Base-by-base conservation (phyloP, 2,888 invertebrate genomes). In the Villa cingulata region DNA sequence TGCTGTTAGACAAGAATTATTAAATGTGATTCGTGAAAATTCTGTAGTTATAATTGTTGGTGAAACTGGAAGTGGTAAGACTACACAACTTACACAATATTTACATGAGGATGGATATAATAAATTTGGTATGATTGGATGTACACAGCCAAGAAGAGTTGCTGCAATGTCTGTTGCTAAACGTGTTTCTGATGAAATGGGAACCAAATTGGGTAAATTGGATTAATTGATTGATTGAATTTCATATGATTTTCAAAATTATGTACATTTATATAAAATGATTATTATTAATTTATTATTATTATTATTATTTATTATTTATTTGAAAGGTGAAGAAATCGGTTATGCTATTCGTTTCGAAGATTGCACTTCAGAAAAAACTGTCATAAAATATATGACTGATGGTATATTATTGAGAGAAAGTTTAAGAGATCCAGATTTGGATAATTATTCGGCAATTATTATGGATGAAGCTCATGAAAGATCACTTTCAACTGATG, bases 381-480 rank as follows among this genome's bases (percentile, higher is more conserved):
- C 92, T 0, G 84, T 91, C 23, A 91, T 94, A 54, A 92, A 92
- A 68, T 99, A 99, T 69, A 98, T 98, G 98, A 99, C 98, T 0
- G 98, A 99, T 71, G 98, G 98, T 70, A 98, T 99, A 60, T 71
- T 99, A 41, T 74, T 98, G 19, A 76, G 98, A 50, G 98, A 99
- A 68, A 97, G 96, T 45, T 75, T 98, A 17, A 73, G 96, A 1
- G 98, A 98, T 63, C 85, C 95, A 0, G 97, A 98, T 69, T 73
- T 99, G 54, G 97, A 98, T 68, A 81, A 92, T 63, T 99, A 99
- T 73, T 89, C 92, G 62, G 96, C 91, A 0, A 76, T 99, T 57
- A 97, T 99, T 57, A 98, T 99, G 98, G 98, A 99, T 70, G 98
- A 99, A 72, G 98, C 98, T 50, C 98, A 99, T 71, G 98, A 99